These are phyloP conservation scores for Chondrilla cf. caribensis DNA, from an alignment of 37 sponge, comb jelly and placozoan genomes.

Conservation along the genomic window DNA sequence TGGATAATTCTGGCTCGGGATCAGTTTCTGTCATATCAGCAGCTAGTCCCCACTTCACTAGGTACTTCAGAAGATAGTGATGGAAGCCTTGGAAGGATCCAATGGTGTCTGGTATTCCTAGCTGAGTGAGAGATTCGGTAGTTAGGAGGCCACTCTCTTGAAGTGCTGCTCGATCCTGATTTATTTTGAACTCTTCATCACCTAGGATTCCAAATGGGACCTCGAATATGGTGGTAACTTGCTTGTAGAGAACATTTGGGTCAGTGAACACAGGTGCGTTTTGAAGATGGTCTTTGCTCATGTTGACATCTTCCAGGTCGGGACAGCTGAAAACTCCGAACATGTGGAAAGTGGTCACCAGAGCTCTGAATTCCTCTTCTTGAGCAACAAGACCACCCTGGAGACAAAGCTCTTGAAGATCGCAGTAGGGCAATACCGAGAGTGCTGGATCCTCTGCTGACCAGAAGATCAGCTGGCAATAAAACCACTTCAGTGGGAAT, in stretches of 20 bases:
- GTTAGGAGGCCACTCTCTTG: not conserved
- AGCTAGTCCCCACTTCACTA: conserved; percentile 4
- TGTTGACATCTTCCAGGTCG: not conserved
- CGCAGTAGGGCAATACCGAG: not conserved
- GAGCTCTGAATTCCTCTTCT: not conserved
- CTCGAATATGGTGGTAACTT: not conserved
- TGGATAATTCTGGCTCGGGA: not conserved
- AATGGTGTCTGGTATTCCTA: not conserved
- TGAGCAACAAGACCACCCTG: not conserved
- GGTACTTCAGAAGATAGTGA: not conserved
- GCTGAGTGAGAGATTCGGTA: not conserved
- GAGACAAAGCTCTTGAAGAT: conserved; percentile 4
- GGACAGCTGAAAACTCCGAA: not conserved
- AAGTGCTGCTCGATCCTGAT: not conserved
- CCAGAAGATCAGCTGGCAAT: conserved; percentile 7
- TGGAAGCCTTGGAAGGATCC: not conserved
- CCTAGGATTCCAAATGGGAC: not conserved
- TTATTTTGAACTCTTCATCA: not conserved
- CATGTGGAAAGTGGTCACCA: conserved; percentile 8
- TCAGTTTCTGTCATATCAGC: not conserved
- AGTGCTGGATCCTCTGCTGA: not conserved
- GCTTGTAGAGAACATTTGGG: not conserved
- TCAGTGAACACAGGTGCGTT: conserved; percentile 1
- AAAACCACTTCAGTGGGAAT: not conserved
- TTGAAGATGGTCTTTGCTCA: not conserved